Percentiles rank a stretch among this genome's conserved stretches.
These are phyloP conservation scores for Dynastes grantii DNA, from an alignment of 2,888 invertebrate genomes.

Conservation along the genomic window DNA sequence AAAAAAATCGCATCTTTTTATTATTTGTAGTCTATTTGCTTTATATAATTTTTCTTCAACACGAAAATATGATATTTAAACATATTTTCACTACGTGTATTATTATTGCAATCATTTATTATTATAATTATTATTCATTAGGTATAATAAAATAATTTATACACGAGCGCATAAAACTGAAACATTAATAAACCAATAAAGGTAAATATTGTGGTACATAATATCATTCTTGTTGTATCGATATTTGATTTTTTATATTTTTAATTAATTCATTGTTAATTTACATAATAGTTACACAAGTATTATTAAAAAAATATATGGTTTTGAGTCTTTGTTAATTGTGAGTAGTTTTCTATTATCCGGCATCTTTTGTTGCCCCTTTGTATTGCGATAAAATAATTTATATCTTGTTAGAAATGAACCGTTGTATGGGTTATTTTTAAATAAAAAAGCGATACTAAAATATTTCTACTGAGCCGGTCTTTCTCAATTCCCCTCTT, in stretches of 20 bases:
- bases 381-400: slow-evolving; percentile 57
- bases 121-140: neutral
- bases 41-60: slow-evolving; percentile 53
- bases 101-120: no score
- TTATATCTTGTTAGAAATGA: slow-evolving; percentile 70
- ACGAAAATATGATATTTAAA: neutral
- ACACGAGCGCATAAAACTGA: neutral
- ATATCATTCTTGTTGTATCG: neutral
- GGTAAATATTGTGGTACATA: neutral
- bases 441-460: slow-evolving; percentile 65
- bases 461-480: slow-evolving; percentile 38
- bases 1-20: slow-evolving; percentile 56
- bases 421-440: slow-evolving; percentile 71
- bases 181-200: no score
- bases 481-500: neutral
- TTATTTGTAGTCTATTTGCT: slow-evolving; percentile 58
- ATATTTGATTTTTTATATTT: no score
- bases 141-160: neutral
- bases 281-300: slow-evolving; percentile 38
- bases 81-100: no score
- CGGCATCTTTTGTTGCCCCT: slow-evolving; percentile 50
- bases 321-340: slow-evolving; percentile 50
- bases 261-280: slow-evolving; percentile 43
- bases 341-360: slow-evolving; percentile 48
- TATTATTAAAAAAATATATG: slow-evolving; percentile 27